phyloP scores from a whole-genome alignment of 37 sponge, comb jelly and placozoan species.

The Chondrilla cf. caribensis region DNA sequence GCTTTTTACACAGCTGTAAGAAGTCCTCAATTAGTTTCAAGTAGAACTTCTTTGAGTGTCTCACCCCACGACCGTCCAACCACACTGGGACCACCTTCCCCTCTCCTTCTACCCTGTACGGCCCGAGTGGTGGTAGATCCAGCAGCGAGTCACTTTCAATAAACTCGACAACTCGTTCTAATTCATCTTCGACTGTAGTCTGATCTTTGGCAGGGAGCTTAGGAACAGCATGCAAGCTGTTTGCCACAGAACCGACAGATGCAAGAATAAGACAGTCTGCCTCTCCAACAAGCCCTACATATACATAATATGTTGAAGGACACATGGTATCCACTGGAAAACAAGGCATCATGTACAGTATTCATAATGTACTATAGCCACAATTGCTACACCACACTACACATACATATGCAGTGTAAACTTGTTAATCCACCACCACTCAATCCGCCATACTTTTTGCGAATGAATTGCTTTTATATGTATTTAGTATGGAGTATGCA shows the following conservation, averaged over 20 bases:
- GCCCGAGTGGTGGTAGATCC: background rate
- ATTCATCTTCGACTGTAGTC: background rate
- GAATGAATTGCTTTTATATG: no score
- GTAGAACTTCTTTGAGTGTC: slow-evolving; percentile 30
- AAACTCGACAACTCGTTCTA: background rate
- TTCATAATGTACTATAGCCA: no score
- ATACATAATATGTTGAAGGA: background rate
- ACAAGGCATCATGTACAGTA: no score
- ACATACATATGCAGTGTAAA: no score
- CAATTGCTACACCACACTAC: no score
- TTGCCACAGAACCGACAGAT: background rate
- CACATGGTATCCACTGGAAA: no score
- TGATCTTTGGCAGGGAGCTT: background rate
- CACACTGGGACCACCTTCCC: slow-evolving; percentile 20
- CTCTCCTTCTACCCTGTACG: slow-evolving; percentile 3
- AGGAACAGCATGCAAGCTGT: background rate
- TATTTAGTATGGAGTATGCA: no score
- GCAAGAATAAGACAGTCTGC: slow-evolving; percentile 11
- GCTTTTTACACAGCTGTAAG: background rate
- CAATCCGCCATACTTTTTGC: no score
- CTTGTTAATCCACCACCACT: no score
- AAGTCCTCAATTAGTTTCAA: slow-evolving; percentile 11
- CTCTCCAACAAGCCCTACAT: background rate
- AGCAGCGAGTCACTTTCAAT: background rate
- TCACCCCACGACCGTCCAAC: background rate